Evolutionary conservation across 1,140 invertebrate species (phyloP).

Genomic region (Papilio aristodemus): DNA sequence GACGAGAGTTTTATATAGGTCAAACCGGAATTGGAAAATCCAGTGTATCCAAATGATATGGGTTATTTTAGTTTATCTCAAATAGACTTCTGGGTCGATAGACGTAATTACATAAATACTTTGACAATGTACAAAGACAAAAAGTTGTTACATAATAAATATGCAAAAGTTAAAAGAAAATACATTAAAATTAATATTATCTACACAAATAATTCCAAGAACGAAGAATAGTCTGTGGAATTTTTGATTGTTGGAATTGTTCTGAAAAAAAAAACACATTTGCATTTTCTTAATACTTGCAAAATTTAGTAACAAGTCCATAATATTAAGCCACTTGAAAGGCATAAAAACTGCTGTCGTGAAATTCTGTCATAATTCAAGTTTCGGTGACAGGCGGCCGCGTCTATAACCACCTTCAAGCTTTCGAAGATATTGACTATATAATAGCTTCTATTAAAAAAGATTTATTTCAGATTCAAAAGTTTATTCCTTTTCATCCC

Average conservation of each 20-base stretch:
- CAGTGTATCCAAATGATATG: conserved; percentile 44
- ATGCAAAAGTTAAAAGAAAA: not conserved
- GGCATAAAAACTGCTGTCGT: not conserved
- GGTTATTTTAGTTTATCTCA: conserved; percentile 48
- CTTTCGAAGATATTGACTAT: not conserved
- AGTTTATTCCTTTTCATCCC: too few relatives aligned
- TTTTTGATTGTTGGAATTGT: too few relatives aligned
- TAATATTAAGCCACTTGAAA: too few relatives aligned
- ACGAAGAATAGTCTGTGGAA: too few relatives aligned
- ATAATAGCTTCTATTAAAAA: not conserved
- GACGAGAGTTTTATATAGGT: conserved; percentile 55
- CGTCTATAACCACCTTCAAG: not conserved
- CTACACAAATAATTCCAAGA: too few relatives aligned
- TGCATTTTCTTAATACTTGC: too few relatives aligned
- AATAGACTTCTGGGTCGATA: conserved; percentile 47
- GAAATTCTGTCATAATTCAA: not conserved
- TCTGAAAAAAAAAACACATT: too few relatives aligned
- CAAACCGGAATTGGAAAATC: conserved; percentile 51
- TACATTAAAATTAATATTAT: too few relatives aligned
- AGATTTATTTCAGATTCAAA: not conserved
- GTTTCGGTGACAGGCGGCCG: not conserved
- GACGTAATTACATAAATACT: not conserved
- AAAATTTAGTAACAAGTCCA: too few relatives aligned
- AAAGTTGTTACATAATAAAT: not conserved
- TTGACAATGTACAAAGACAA: not conserved